These are phyloP conservation scores for Bombyx huttoni DNA, from an alignment of 2,888 invertebrate genomes.

Conservation along the genomic window DNA sequence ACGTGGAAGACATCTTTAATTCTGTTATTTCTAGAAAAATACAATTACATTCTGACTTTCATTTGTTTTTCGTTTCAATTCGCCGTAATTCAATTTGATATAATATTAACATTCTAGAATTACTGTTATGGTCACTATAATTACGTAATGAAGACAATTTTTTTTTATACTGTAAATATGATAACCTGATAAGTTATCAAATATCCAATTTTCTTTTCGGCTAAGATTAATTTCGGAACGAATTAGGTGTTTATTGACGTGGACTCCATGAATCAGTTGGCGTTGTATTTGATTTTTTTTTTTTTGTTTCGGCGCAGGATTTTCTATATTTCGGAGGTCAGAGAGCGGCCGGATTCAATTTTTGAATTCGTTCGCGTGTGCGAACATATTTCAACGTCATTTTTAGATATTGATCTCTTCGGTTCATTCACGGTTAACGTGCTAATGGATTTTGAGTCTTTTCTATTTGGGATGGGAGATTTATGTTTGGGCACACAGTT, in stretches of 20 bases:
- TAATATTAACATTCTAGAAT: neutral
- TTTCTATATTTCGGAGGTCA: neutral
- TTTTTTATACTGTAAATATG: neutral
- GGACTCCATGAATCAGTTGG: neutral
- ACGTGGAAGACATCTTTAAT: too few species aligned
- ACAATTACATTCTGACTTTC: too few species aligned
- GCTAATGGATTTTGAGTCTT: neutral
- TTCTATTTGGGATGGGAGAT: too few species aligned
- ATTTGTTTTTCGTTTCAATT: too few species aligned
- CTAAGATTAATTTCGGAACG: too few species aligned
- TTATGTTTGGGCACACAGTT: too few species aligned
- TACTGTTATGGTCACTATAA: neutral
- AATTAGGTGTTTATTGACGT: too few species aligned
- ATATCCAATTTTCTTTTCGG: neutral
- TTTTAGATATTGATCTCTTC: constrained; percentile 5
- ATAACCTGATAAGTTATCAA: neutral
- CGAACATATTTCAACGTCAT: constrained; percentile 16
- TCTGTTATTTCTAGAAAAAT: too few species aligned
- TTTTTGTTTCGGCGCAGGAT: too few species aligned
- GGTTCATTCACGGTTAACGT: neutral
- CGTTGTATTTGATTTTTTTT: neutral
- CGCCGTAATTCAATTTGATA: too few species aligned
- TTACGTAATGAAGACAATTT: neutral
- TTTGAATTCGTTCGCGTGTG: constrained; percentile 8
- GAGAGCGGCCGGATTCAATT: constrained; percentile 13